Evolutionary conservation across 2,797 vertebrate genomes (phyloP).

Genomic region (Gouania willdenowi): DNA sequence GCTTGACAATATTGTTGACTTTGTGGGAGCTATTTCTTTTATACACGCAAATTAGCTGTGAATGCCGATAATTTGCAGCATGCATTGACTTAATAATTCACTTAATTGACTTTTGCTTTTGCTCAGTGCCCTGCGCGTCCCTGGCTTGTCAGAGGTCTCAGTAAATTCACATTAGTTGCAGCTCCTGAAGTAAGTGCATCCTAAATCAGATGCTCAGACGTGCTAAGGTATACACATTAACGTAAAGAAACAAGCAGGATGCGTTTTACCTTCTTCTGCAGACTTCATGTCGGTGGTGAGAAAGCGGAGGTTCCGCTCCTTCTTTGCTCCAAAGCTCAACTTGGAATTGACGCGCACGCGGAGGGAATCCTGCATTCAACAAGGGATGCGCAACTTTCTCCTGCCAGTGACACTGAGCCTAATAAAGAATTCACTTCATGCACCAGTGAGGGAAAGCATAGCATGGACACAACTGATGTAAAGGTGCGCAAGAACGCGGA

Average conservation of each 20-base stretch:
- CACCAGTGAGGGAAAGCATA: conserved; percentile 22
- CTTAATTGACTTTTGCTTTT: too few relatives aligned
- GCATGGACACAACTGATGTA: not conserved
- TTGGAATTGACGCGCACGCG: conserved; percentile 66
- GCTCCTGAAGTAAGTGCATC: too few relatives aligned
- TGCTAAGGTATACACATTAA: not conserved
- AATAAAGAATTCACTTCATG: conserved; percentile 19
- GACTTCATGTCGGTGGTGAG: conserved; percentile 86
- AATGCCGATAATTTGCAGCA: too few relatives aligned
- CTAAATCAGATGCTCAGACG: too few relatives aligned
- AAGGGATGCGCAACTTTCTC: conserved; percentile 59
- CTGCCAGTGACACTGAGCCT: not conserved
- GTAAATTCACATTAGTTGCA: too few relatives aligned
- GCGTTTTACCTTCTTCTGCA: conserved; percentile 87
- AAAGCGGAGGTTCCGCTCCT: conserved; percentile 70
- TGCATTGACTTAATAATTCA: too few relatives aligned
- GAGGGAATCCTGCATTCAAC: conserved; percentile 78
- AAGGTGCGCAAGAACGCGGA: not conserved
- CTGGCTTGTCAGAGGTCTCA: too few relatives aligned
- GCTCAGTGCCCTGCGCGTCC: too few relatives aligned
- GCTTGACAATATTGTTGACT: too few relatives aligned
- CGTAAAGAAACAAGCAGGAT: not conserved
- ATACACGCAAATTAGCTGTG: too few relatives aligned
- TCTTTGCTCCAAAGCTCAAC: conserved; percentile 79
- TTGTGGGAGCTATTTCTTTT: too few relatives aligned